Percentiles rank a stretch among this genome's conserved stretches.
phyloP scores from a whole-genome alignment of 2,113 vertebrate genomes.

The Cyrtonyx montezumae region DNA sequence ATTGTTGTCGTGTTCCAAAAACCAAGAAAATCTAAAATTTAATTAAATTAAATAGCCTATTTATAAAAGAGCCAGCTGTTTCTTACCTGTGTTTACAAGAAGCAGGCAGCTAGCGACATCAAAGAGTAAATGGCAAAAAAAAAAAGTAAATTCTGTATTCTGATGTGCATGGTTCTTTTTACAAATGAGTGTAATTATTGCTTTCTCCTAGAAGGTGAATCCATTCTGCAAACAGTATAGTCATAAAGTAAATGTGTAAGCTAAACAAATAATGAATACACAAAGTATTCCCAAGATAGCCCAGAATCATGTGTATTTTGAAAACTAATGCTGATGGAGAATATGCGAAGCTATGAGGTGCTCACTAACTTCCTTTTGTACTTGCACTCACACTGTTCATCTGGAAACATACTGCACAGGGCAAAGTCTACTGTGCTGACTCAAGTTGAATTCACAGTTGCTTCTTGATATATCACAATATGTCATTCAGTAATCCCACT shows the following conservation, averaged over 20 bases:
- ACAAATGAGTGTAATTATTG: background rate
- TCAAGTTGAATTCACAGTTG: conserved; percentile 57
- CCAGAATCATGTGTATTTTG: background rate
- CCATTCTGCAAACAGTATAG: background rate
- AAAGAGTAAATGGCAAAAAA: background rate
- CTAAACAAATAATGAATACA: conserved; percentile 17
- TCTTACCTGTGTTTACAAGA: background rate
- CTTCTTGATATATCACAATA: conserved; percentile 50
- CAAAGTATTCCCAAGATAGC: background rate
- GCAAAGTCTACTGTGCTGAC: conserved; percentile 14
- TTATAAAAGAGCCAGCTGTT: background rate
- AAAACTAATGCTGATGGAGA: background rate
- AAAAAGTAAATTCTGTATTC: background rate
- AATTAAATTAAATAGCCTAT: background rate
- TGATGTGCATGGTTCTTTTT: background rate
- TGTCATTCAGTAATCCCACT: conserved; percentile 44
- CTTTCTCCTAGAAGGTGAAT: background rate
- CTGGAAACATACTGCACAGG: background rate
- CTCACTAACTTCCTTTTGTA: conserved; percentile 7
- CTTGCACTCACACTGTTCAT: background rate
- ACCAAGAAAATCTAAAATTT: background rate
- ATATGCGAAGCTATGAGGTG: background rate
- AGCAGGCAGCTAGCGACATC: background rate
- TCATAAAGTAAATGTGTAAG: background rate
- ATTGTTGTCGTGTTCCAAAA: background rate